Base-by-base conservation (phyloP, 2,113 vertebrate genomes). In the Tetrax tetrax region DNA sequence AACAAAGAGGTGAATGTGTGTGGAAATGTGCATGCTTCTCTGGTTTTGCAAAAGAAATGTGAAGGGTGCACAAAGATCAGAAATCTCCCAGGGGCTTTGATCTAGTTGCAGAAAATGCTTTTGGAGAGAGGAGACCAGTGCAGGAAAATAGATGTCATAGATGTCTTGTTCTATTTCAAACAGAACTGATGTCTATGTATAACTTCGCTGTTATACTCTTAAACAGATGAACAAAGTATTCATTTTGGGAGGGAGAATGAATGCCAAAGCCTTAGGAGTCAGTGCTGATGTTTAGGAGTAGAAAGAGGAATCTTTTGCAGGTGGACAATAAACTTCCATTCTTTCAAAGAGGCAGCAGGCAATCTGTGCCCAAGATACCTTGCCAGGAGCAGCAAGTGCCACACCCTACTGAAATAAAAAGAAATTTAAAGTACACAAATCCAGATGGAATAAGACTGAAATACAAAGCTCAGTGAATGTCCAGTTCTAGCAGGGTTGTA, bases 201-300 rank as follows among this genome's bases (percentile, higher is more conserved):
- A 24, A 43, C 16, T 71, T 75, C 10, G 21, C 16, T 72, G 15
- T 25, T 82, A 24, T 83, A 17, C 33, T 65, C 27, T 77, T 78
- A 27, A 78, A 33, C 3, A 85, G 24, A 20, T 35, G 57, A 76
- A 88, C 5, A 35, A 51, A 89, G 3, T n/a, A 19, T 18, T 54
- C 0, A 2, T 19, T 31, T 27, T 27, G 0, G 0, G 28, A 14
- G 4, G 25, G 19, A 47, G 23, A 78, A 51, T 14, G 17, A 33
- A 28, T 61, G 14, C 10, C 59, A 66, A 31, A 84, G 37, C 33
- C 64, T 53, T 69, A 50, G 48, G 27, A 56, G 11, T 35, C 2
- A 1, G 5, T 72, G 20, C 10, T 85, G 43, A 41, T 83, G 8
- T 70, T 85, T n/a, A 63, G 21, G 24, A 5, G 6, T 41, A 78